Evolutionary conservation across 2,888 invertebrate genomes (phyloP), one percentile per base, ranked within the genome.

Genomic region (Aphodius sticticus): DNA sequence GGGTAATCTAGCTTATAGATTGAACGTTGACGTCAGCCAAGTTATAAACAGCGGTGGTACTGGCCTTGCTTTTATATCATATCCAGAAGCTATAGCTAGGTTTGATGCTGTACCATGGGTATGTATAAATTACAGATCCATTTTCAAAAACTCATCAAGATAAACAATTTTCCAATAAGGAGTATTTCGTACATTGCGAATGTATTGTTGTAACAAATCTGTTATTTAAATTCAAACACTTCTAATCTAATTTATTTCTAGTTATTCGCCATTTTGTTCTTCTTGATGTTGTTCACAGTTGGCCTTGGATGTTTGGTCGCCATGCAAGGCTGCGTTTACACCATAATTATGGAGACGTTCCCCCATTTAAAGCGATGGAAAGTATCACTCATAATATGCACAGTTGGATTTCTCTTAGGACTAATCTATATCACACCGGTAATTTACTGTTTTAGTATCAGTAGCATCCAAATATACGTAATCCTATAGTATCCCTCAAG

Each of bases 1-100:
- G 72, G 96, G 96, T 0, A 96, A 96, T 87, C 88, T 96, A 84
- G 95, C 96, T 0, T 89, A 93, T 84, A 90, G 91, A 26, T 93
- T 96, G 0, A 89, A 93, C 83, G 90, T 90, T 0, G 93, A 93
- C 7, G 93, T 95, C 0, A 86, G 89, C 0, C 89, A 92, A 0
- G 94, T 95, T 0, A 92, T 96, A 0, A 93, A 94, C 9, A 89
- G 91, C 35, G 94, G 94, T 16, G 96, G 96, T 3, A 93, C 95
- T 0, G 95, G 96, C 0, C 89, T 96, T 79, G 96, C 96, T 0
- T 96, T 96, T 86, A 92, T 96, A 76, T 96, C 96, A 0, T 96
- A 96, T 87, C 96, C 96, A 0, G 95, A 96, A 86, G 96, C 96
- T 0, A 93, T 96, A 78, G 92, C 95, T 0, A 93, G 95, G 85